A percentile compares a stretch with the other conserved stretches of the same genome.
Evolutionary conservation across 2,797 vertebrate genomes (phyloP).

Genomic region (Dendrocincla tyrannina): DNA sequence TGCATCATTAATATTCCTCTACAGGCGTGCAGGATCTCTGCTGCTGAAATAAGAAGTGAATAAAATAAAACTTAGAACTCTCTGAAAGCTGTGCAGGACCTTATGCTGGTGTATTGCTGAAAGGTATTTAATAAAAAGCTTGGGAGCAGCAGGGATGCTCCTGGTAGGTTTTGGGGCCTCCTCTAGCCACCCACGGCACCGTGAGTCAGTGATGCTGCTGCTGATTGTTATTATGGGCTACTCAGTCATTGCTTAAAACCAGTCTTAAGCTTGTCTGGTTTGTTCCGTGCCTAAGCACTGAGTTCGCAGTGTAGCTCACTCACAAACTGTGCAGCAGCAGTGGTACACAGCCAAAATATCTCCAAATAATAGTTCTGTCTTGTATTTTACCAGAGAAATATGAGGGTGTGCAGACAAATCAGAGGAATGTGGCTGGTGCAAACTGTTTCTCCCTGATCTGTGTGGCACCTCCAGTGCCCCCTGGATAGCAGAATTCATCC

Average conservation of each 20-base stretch:
- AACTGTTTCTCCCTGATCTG: neutral
- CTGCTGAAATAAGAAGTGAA: neutral
- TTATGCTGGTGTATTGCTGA: accelerated
- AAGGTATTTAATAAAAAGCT: neutral
- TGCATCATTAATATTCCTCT: neutral
- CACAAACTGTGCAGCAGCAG: accelerated
- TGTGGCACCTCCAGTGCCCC: accelerated
- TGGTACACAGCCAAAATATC: accelerated
- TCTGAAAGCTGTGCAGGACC: neutral
- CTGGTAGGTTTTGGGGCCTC: neutral
- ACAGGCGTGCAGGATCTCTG: neutral
- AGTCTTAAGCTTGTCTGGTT: neutral
- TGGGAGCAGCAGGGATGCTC: neutral
- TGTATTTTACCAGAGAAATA: accelerated
- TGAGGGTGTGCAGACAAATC: neutral
- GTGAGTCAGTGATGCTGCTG: neutral
- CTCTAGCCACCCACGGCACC: neutral
- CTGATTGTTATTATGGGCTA: accelerated
- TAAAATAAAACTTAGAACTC: neutral
- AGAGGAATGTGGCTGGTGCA: neutral
- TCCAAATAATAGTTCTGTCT: neutral
- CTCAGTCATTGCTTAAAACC: neutral
- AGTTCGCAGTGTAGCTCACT: accelerated
- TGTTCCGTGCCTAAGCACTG: neutral
- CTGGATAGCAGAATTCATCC: neutral